Evolutionary conservation across 30 jellyfish, hydroid and myxozoan genomes (phyloP).

Genomic region (Sanderia malayensis): DNA sequence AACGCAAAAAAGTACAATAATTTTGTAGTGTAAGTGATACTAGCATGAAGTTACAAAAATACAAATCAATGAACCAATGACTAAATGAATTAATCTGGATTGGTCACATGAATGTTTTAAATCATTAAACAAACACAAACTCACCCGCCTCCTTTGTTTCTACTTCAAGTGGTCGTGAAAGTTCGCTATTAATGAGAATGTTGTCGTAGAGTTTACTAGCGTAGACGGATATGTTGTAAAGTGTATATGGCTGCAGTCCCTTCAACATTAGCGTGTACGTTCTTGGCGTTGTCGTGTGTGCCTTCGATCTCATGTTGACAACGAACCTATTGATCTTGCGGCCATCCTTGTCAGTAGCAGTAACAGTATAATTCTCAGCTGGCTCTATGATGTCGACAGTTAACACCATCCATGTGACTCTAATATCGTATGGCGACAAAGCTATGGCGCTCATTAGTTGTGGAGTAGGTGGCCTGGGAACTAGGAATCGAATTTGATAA

Average conservation of each 20-base stretch:
- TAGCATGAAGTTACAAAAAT: too few species aligned
- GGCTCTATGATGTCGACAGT: slow-evolving; percentile 1
- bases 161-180: slow-evolving; percentile 7
- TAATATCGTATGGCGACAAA: slow-evolving; percentile 3
- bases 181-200: background rate
- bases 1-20: too few species aligned
- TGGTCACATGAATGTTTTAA: too few species aligned
- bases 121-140: too few species aligned
- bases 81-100: too few species aligned
- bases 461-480: slow-evolving; percentile 51
- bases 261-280: background rate
- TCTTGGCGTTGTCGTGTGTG: slow-evolving; percentile 16
- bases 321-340: background rate
- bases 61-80: too few species aligned
- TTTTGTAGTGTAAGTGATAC: too few species aligned
- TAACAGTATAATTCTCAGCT: background rate
- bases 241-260: slow-evolving; percentile 26
- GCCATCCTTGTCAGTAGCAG: slow-evolving; percentile 12
- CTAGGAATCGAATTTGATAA: slow-evolving; percentile 19
- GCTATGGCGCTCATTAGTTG: slow-evolving; percentile 7
- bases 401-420: background rate
- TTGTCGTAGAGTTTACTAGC: slow-evolving; percentile 17
- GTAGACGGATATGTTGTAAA: slow-evolving; percentile 12
- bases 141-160: slow-evolving; percentile 59
- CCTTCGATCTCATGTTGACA: background rate